Base-by-base conservation (phyloP, 2,888 invertebrate species). In the Epinotia nisella region DNA sequence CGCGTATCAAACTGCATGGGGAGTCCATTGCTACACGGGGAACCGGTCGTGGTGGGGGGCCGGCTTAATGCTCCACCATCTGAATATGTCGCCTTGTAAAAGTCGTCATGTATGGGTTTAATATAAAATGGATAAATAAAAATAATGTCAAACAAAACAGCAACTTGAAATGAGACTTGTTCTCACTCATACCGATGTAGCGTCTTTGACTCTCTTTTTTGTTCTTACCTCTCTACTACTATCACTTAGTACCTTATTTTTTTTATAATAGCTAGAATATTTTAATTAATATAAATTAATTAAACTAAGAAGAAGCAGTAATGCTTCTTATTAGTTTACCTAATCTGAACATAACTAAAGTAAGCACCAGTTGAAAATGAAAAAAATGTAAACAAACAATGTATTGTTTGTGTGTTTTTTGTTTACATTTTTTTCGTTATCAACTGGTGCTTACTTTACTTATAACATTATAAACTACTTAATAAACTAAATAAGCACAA, bases 1-100 rank as follows among this genome's bases (percentile, higher is more conserved):
- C 2, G 13, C 64, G 11, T 9, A 2, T 24, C 17, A 2, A 0
- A 0, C 0, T 0, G 0, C 0, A 11, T 74, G 79, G 87, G 90
- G 86, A 86, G 90, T 90, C 90, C 90, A 76, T 75, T 77, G 80
- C 85, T 87, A 89, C 90, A 80, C 80, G 86, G 89, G 83, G 76
- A 81, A 81, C 86, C 83, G 90, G 90, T 85, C 59, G 71, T 74
- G 76, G 82, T 82, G 82, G 81, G 81, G 85, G 82, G 83, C 82
- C 87, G 84, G 84, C 75, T 76, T 81, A 82, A 86, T 77, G 77
- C 83, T 79, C 80, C 81, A 83, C 81, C 82, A 83, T 83, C 85
- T 84, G 82, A 83, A 83, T 86, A 83, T 83, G 83, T 81, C 84
- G 81, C 80, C 81, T 79, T 58, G 75, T 24, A 73, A 13, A 56